Evolutionary conservation across 35 echinoderm and acorn worm genomes (phyloP), one percentile per base, ranked within the genome.

Genomic region (Strongylocentrotus purpuratus): DNA sequence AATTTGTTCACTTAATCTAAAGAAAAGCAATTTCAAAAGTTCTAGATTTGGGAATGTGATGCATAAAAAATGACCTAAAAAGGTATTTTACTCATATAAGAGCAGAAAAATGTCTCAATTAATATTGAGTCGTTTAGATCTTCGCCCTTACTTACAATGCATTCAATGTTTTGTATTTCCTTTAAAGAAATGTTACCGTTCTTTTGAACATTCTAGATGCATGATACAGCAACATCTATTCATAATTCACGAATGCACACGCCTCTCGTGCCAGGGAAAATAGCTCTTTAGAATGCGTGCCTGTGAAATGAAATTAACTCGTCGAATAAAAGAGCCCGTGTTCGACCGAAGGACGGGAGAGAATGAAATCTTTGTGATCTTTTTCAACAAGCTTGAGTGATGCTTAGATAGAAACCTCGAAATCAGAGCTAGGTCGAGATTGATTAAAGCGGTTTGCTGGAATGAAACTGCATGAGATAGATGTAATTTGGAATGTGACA

Each of bases 221-320:
- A 4, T 78, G 65, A 28, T 78, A 78, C 20, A 78, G 65, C 65
- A 78, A 28, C 22, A 22, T 28, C 65, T 28, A n/a, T 78, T n/a
- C 28, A 78, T 41, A 41, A 41, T 41, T 0, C 8, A 78, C n/a
- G 65, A 28, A 15, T n/a, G 65, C 28, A 9, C 65, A 78, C 65
- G 65, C 65, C 65, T n/a, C 65, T 78, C 25, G 28, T 5, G 7
- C n/a, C 28, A 78, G 20, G 35, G 8, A 78, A 78, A 78, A 78
- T 78, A 78, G 65, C 22, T 78, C 28, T 78, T n/a, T n/a, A 78
- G 65, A 22, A 78, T n/a, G 65, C 65, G 65, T 78, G 65, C 65
- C 65, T 78, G 65, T 78, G 65, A 78, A 78, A 78, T 78, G 65
- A 78, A 78, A 78, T 78, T 78, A 78, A 78, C 65, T 28, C 22